Base-by-base conservation (phyloP, 1,140 invertebrate species). In the Drosophila ohnishii region DNA sequence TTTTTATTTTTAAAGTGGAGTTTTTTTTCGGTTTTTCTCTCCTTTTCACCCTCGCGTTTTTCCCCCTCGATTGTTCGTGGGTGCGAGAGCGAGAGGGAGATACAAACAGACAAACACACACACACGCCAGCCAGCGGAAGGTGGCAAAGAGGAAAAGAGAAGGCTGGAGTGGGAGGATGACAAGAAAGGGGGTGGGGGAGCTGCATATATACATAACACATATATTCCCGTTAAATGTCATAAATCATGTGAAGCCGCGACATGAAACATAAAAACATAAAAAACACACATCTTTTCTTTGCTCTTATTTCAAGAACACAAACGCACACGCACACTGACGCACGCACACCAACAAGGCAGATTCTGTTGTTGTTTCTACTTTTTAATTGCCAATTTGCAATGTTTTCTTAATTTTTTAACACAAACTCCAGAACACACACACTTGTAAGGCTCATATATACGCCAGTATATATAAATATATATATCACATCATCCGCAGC, bases 21-120 rank as follows among this genome's bases (percentile, higher is more conserved):
- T 73, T 81, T 80, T 63, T 63, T 61, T 75, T 57, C n/a, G 56
- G 13, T 50, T 73, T 81, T 75, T 62, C 30, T 40, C 39, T 79
- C 56, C 37, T 65, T 34, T 25, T 57, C 79, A 67, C 65, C 78
- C 64, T 75, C 37, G 56, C 61, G 19, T 28, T 61, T 59, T 57
- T 62, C 35, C 66, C 44, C 58, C 58, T 53, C 19, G 34, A 25
- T 51, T 51, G 25, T 19, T 37, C 4, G 13, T 45, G 37, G 28
- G 61, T 10, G 65, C 66, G 32, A 16, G 65, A 69, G 47, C 30
- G 40, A 72, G 70, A 72, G 39, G 65, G 67, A 47, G 47, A 42
- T 44, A 66, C 62, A 65, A 66, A 69, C 71, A 79, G 76, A 74
- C 58, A 61, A 56, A 19, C 48, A 50, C 28, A 32, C 47, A 61